Base-by-base conservation (phyloP, 1,140 invertebrate species). In the Nixonia krombeini region DNA sequence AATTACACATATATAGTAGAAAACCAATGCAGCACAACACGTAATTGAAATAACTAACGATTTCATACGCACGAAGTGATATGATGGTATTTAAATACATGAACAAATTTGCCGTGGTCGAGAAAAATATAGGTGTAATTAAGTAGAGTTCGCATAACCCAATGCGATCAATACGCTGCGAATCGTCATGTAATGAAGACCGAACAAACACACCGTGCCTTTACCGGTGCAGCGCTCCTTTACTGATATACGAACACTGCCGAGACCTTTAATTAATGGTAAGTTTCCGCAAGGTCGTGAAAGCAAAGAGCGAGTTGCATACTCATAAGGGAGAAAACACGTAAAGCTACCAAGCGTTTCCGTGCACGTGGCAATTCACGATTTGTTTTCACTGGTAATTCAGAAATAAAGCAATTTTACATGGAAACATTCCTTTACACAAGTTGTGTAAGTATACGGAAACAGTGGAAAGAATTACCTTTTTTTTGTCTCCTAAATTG, bases 171-270 rank as follows among this genome's bases (percentile, higher is more conserved):
- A 77, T 78, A 61, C 35, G 18, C 29, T 16, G 46, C 42, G 63
- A 50, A 64, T 61, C 55, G 58, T 65, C 35, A 63, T 57, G 56
- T 67, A 76, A 78, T 49, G 47, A 74, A 69, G 50, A 61, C 13
- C 53, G 62, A 72, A 52, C 65, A 75, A 75, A 75, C 68, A 73
- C 33, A 68, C 64, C 72, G 38, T 72, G 63, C 75, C 75, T 70
- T 73, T 50, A 18, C 45, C 31, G 17, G 52, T 7, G 51, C 33
- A 51, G 40, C 40, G 21, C 25, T 45, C 55, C 50, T 42, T 59
- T 47, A 53, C 28, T 42, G 12, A 31, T 33, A 37, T 45, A 37
- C 51, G 29, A 31, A 53, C 38, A 53, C 50, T 26, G 12, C 17
- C 23, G 29, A 55, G 42, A 37, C 35, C 42, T 56, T 56, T 56